Evolutionary conservation across 2,113 vertebrate species (phyloP), one percentile per base, ranked within the genome.

Genomic region (Cyanoramphus novaezelandiae): DNA sequence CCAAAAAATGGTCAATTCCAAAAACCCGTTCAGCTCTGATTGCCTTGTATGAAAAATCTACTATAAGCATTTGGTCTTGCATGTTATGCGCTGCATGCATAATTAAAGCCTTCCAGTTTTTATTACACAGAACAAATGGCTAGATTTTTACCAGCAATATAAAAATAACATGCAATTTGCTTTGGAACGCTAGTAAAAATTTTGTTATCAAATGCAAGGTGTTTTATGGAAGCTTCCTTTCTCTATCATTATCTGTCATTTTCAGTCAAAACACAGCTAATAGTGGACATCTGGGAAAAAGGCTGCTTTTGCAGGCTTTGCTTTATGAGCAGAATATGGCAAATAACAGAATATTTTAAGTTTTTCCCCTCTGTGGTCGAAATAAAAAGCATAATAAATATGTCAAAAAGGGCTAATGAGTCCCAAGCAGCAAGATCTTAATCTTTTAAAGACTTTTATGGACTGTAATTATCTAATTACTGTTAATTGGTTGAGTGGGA

Each of bases 401-500:
- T 81, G 67, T 96, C 97, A 86, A 96, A 94, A 80, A 90, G 75
- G 57, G 50, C 83, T 98, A 97, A 97, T 93, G 95, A 93, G 90
- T 82, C 84, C 88, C 64, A 95, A 79, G 71, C 76, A 96, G 43
- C 67, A 86, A 85, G 33, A 95, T 86, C 70, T 90, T 95, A n/a
- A 93, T 97, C 94, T 96, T 95, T 78, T 2, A 7, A 92, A 96
- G 76, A 96, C 57, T 92, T 97, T 97, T 95, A 97, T 94, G 81
- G 94, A 90, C 63, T 29, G 14, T 52, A 96, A 95, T 98, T 95
- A 96, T 75, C 94, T 97, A 97, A 98, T 97, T 96, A 94, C 87
- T 87, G 67, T 62, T 97, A 98, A 98, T 96, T 97, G 84, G 79
- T 90, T 86, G 84, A 87, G 93, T 88, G 92, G 84, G 84, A 92